Conservation (phyloP, 2,797 vertebrate species). For the Nothura maculosa region DNA sequence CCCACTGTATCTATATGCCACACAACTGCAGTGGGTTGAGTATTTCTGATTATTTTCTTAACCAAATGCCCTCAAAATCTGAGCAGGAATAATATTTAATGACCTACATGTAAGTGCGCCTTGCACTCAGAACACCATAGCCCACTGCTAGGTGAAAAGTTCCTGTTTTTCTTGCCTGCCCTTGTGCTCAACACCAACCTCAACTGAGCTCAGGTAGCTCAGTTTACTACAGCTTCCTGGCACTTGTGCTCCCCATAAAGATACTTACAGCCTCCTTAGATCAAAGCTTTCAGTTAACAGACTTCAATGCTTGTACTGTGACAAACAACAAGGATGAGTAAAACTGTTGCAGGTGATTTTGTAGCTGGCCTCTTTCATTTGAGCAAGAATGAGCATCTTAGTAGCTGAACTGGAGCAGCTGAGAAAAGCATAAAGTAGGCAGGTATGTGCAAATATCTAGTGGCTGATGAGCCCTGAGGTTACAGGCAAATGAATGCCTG, state of each 20-base stretch:
- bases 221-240: neutral
- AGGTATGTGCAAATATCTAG: neutral
- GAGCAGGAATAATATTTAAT: slow-evolving; percentile 13
- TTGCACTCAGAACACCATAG: neutral
- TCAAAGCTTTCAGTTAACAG: neutral
- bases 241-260: neutral
- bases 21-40: neutral
- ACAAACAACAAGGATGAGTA: neutral
- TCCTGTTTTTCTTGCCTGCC: neutral
- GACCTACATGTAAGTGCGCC: neutral
- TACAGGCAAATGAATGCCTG: neutral
- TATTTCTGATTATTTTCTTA: neutral
- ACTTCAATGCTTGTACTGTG: neutral
- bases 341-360: neutral
- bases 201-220: neutral
- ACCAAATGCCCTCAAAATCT: slow-evolving; percentile 13
- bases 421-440: neutral
- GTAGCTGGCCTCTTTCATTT: neutral
- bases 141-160: neutral
- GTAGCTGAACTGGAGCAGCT: neutral
- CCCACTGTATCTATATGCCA: slow-evolving; percentile 16
- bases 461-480: neutral
- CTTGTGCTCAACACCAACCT: neutral
- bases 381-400: neutral
- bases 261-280: neutral